These are phyloP conservation scores for Nematolebias whitei DNA, from an alignment of 2,113 vertebrate species.

Conservation along the genomic window DNA sequence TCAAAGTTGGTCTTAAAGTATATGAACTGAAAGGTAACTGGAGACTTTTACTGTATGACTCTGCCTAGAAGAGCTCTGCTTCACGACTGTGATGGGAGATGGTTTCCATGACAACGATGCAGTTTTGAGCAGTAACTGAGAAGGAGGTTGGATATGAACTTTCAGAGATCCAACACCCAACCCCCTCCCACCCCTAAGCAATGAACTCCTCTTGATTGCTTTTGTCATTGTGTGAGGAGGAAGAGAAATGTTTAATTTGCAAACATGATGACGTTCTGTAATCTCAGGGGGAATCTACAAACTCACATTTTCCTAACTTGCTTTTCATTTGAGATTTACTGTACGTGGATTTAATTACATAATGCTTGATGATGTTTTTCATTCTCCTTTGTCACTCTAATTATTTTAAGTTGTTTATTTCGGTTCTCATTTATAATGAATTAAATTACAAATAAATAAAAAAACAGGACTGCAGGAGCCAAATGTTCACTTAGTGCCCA, in stretches of 20 bases:
- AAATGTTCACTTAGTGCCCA: too few species aligned
- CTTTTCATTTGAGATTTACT: conserved; percentile 21
- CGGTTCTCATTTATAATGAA: too few species aligned
- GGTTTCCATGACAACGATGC: conserved; percentile 68
- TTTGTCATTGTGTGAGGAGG: conserved; percentile 38
- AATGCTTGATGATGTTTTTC: neutral
- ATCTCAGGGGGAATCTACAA: neutral
- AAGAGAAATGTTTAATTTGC: conserved; percentile 51
- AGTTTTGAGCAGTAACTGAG: conserved; percentile 44
- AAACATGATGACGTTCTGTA: conserved; percentile 19
- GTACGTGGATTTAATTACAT: conserved; percentile 6
- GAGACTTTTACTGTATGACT: conserved; percentile 13
- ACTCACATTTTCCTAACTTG: conserved; percentile 12
- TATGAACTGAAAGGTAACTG: conserved; percentile 34
- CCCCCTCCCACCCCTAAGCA: conserved; percentile 5
- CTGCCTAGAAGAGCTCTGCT: conserved; percentile 16
- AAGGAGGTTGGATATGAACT: conserved; percentile 35
- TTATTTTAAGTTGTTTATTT: neutral
- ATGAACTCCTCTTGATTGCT: conserved; percentile 36
- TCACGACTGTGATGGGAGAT: conserved; percentile 32
- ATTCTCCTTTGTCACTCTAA: neutral
- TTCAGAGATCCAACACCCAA: neutral
- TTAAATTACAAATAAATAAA: too few species aligned
- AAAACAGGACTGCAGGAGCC: too few species aligned
- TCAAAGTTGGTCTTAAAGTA: conserved; percentile 45